Conservation (phyloP, 1,140 invertebrate genomes). For the Colletes latitarsis region DNA sequence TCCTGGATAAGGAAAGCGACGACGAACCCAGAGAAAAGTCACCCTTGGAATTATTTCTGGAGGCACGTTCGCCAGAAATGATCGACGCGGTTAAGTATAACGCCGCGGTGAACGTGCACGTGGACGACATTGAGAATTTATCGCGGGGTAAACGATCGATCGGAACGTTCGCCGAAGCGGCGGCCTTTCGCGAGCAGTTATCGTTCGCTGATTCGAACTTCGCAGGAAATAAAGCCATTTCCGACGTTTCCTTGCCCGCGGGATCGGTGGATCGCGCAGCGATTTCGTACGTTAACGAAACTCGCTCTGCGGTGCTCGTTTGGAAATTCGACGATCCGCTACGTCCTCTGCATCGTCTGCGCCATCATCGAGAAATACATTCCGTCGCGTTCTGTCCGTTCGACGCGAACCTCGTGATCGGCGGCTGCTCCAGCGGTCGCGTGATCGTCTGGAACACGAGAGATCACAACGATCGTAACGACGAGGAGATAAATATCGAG, state of each 20-base stretch:
- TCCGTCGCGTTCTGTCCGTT: conserved; percentile 86
- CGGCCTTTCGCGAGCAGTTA: conserved; percentile 82
- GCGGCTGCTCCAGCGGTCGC: conserved; percentile 86
- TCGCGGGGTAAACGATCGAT: conserved; percentile 43
- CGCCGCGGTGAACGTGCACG: conserved; percentile 84
- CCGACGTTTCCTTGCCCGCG: conserved; percentile 85
- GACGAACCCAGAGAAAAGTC: conserved; percentile 12
- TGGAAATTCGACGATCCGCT: conserved; percentile 87
- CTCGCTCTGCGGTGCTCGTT: conserved; percentile 78
- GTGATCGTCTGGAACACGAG: conserved; percentile 86
- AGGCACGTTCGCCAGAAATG: conserved; percentile 49
- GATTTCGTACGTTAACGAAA: conserved; percentile 81
- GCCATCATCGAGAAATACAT: conserved; percentile 84
- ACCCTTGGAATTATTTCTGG: conserved; percentile 62
- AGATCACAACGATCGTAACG: conserved; percentile 10
- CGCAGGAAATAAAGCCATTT: conserved; percentile 83
- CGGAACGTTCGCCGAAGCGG: background rate
- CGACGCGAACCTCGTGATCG: conserved; percentile 85
- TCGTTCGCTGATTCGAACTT: conserved; percentile 82
- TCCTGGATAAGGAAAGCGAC: conserved; percentile 18
- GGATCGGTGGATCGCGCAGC: conserved; percentile 83
- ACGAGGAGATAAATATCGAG: conserved; percentile 41
- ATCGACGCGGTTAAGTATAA: conserved; percentile 81
- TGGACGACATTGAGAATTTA: conserved; percentile 83
- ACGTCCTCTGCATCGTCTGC: conserved; percentile 84